Evolutionary conservation across 2,797 vertebrate species (phyloP), one percentile per base, ranked within the genome.

Genomic region (Serranus cabrilla): DNA sequence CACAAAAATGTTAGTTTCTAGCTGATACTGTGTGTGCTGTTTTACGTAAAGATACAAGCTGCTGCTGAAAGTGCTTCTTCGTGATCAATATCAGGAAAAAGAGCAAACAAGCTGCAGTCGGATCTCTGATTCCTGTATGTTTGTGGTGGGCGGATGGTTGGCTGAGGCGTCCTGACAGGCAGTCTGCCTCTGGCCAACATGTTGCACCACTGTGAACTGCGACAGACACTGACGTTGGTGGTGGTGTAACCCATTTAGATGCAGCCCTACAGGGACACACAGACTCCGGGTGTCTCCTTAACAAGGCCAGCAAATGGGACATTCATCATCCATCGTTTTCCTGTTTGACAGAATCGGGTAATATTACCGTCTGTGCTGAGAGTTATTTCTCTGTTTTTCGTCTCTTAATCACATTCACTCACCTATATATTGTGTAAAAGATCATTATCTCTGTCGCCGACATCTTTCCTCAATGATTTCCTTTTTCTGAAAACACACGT

Each of bases 191-290:
- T 74, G 83, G 80, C 72, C 74, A 88, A 82, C 76, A 82, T 67
- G 82, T 82, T 86, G 81, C 82, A 69, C 45, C 82, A 74, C 70
- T 71, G 67, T 80, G 85, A 88, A 65, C 61, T 74, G 73, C 50
- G 46, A 81, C 77, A 88, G 72, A 77, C 81, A 59, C 72, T 80
- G 81, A 79, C 47, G 17, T 40, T 40, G 60, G 50, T 65, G 64
- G 51, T 47, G 69, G 74, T 79, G 74, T 82, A 91, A 88, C 89
- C 87, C 78, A 84, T 63, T 90, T 90, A 90, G 74, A 90, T 65
- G 56, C 11, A 55, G 43, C 58, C 82, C 77, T 62, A 37, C 56
- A 78, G 82, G 83, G 76, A 87, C 60, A 67, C 47, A 51, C 39
- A 51, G 68, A 75, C 61, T 50, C 4, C 0, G 23, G 59, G 34